Percentiles rank a stretch among this genome's conserved stretches.
Conservation (phyloP, 2,888 invertebrate genomes). For the Papilio elwesi region DNA sequence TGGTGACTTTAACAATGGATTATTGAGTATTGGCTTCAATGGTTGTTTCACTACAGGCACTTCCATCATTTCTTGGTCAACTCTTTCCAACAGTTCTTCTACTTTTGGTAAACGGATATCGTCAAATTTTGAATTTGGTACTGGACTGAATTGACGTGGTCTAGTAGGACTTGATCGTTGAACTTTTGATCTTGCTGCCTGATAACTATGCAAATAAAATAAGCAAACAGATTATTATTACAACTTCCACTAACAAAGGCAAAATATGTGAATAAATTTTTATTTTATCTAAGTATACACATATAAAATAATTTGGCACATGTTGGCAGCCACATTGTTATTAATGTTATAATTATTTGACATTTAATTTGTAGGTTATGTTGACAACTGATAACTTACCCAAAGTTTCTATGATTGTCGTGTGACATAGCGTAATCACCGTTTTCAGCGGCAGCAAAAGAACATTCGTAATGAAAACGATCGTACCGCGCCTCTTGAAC, state of each 20-base stretch:
- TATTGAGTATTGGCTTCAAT: constrained; percentile 79
- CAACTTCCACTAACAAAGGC: constrained; percentile 28
- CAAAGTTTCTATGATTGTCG: constrained; percentile 64
- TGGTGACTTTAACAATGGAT: constrained; percentile 68
- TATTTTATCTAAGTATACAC: neutral
- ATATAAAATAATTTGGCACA: constrained; percentile 25
- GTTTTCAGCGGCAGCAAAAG: constrained; percentile 71
- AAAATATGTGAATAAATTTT: neutral
- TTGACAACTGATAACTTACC: constrained; percentile 57
- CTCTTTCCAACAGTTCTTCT: constrained; percentile 75
- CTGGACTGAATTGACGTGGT: constrained; percentile 69
- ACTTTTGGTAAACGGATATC: constrained; percentile 75
- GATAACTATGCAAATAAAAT: constrained; percentile 58
- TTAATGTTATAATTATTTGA: constrained; percentile 24
- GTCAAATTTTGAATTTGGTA: constrained; percentile 73
- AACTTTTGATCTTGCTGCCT: constrained; percentile 69
- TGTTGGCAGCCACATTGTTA: constrained; percentile 25
- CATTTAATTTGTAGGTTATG: constrained; percentile 44
- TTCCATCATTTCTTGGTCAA: constrained; percentile 76
- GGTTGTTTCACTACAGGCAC: constrained; percentile 70
- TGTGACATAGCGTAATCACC: constrained; percentile 78
- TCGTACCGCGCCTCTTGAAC: constrained; percentile 57
- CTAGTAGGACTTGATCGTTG: constrained; percentile 69
- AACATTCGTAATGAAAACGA: constrained; percentile 71
- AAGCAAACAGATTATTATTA: constrained; percentile 28